Conservation (phyloP, 23 tunicate species). For the Halocynthia aurantium region DNA sequence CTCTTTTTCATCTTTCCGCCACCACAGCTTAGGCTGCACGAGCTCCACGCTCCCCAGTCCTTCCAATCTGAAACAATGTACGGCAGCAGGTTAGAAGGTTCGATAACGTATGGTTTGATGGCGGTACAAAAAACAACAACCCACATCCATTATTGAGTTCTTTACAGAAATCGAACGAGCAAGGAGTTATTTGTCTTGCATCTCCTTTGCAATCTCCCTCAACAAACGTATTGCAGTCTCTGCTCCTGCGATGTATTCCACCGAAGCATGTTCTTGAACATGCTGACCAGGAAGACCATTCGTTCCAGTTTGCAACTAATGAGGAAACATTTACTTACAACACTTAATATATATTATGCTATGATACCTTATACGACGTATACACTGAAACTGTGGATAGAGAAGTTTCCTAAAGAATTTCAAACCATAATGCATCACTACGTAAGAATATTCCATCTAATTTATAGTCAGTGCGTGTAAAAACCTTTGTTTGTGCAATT, state of each 20-base stretch:
- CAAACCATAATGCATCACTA: too few species aligned
- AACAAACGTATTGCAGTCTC: constrained; percentile 32
- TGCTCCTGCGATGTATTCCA: constrained; percentile 4
- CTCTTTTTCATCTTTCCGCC: constrained; percentile 13
- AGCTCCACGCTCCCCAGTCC: constrained; percentile 24
- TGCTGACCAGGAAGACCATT: constrained; percentile 26
- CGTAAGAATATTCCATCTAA: too few species aligned
- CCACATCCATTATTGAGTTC: too few species aligned
- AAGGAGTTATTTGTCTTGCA: constrained; percentile 2
- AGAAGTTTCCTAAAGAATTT: too few species aligned
- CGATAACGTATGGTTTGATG: too few species aligned
- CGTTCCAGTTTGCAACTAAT: constrained; percentile 1
- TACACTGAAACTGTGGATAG: too few species aligned
- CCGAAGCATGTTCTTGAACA: constrained; percentile 30
- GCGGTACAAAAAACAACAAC: too few species aligned
- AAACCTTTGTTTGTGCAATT: too few species aligned
- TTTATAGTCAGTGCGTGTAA: too few species aligned
- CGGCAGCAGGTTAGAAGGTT: too few species aligned
- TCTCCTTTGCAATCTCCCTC: constrained; percentile 16
- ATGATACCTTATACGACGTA: too few species aligned
- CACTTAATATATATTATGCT: too few species aligned
- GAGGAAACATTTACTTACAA: neutral
- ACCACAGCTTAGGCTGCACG: constrained; percentile 19
- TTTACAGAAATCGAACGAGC: neutral
- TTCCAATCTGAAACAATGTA: constrained; percentile 10